A percentile compares a stretch with the other conserved stretches of the same genome.
Conservation (phyloP, 2,113 vertebrate species). For the Anguilla japonica region DNA sequence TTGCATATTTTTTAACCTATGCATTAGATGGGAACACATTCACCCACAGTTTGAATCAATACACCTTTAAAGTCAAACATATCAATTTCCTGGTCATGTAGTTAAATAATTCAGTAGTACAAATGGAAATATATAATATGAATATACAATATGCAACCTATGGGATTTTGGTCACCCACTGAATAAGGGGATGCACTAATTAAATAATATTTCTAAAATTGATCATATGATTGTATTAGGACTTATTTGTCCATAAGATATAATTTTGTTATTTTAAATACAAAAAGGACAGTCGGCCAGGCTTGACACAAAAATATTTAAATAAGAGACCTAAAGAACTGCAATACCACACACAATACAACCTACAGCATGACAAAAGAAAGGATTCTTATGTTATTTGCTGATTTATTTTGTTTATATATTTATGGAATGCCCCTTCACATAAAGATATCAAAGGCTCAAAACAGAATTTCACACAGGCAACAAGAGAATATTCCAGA, state of each 20-base stretch:
- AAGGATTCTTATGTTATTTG: too few relatives aligned
- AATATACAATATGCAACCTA: neutral
- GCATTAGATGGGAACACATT: neutral
- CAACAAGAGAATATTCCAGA: neutral
- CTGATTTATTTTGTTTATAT: too few relatives aligned
- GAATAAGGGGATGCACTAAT: neutral
- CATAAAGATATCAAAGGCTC: neutral
- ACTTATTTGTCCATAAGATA: neutral
- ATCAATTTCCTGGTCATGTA: constrained; percentile 12
- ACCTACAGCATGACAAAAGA: neutral
- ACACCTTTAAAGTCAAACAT: neutral
- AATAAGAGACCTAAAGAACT: neutral
- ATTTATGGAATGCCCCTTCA: too few relatives aligned
- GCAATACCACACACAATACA: neutral
- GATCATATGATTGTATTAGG: neutral
- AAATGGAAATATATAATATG: neutral
- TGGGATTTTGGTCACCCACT: neutral
- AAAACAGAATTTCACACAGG: neutral
- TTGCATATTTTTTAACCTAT: neutral
- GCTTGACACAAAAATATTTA: neutral
- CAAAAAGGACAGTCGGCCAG: neutral
- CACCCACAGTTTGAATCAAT: constrained; percentile 20
- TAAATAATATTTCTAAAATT: neutral
- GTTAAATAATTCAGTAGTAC: neutral
- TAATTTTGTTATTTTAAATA: neutral